Conservation (phyloP, 2,113 vertebrate genomes). For the Vicugna pacos region DNA sequence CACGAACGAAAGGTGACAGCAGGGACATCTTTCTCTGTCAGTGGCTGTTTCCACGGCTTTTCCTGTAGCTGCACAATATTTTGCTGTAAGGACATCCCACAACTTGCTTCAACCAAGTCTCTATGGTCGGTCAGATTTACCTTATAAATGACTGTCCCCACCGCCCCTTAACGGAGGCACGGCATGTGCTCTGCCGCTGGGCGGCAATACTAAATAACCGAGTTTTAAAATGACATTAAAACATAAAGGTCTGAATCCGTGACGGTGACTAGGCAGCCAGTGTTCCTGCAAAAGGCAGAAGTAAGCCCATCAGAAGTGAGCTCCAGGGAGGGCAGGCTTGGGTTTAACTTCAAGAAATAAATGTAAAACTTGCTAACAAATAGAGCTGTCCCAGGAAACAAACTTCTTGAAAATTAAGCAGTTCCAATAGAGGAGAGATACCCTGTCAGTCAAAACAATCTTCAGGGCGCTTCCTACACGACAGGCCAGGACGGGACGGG, state of each 20-base stretch:
- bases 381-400: background rate
- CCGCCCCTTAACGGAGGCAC: no score
- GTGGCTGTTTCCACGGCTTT: accelerated
- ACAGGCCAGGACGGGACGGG: background rate
- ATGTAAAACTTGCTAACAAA: background rate
- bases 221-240: background rate
- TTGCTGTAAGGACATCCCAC: accelerated
- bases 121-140: background rate
- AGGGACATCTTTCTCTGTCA: accelerated
- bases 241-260: background rate
- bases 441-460: background rate
- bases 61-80: accelerated
- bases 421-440: background rate
- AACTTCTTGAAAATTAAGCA: background rate
- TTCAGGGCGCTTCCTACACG: accelerated
- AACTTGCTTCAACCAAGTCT: background rate
- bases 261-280: background rate
- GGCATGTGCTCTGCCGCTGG: no score
- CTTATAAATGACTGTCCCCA: background rate
- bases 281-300: background rate
- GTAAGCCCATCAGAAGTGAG: background rate
- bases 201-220: background rate
- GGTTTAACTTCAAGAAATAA: background rate
- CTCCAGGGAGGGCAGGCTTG: background rate
- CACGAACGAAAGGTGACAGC: accelerated